phyloP scores from a whole-genome alignment of 37 sponge, comb jelly and placozoan genomes.

The Mnemiopsis leidyi region DNA sequence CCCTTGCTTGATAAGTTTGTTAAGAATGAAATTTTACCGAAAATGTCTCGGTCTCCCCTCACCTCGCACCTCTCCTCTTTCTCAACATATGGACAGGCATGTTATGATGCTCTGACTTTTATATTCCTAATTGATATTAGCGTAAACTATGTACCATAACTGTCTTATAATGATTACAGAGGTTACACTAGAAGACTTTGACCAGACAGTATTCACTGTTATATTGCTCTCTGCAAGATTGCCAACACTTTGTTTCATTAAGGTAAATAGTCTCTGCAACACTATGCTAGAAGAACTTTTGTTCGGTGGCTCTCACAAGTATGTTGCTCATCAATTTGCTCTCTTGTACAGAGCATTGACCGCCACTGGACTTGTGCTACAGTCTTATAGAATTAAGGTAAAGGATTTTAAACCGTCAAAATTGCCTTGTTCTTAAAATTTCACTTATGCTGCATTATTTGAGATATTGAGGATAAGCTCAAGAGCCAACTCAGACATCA shows the following conservation, averaged over 20 bases:
- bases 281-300: background rate
- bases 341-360: background rate
- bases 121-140: background rate
- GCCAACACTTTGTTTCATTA: too few species aligned
- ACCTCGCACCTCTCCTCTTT: constrained; percentile 26
- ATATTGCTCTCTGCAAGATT: too few species aligned
- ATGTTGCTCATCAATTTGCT: constrained; percentile 41
- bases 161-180: too few species aligned
- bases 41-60: background rate
- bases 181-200: too few species aligned
- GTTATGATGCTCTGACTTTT: too few species aligned
- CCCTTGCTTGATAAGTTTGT: background rate
- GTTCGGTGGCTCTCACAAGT: background rate
- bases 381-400: background rate
- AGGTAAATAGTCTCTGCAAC: background rate
- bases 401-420: background rate
- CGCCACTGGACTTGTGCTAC: background rate
- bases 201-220: too few species aligned
- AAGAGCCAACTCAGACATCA: too few species aligned
- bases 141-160: too few species aligned
- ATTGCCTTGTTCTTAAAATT: too few species aligned
- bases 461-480: too few species aligned
- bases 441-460: too few species aligned
- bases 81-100: background rate
- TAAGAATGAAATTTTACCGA: background rate